Conservation (phyloP, 2,797 vertebrate species). For the Amblyraja radiata region DNA sequence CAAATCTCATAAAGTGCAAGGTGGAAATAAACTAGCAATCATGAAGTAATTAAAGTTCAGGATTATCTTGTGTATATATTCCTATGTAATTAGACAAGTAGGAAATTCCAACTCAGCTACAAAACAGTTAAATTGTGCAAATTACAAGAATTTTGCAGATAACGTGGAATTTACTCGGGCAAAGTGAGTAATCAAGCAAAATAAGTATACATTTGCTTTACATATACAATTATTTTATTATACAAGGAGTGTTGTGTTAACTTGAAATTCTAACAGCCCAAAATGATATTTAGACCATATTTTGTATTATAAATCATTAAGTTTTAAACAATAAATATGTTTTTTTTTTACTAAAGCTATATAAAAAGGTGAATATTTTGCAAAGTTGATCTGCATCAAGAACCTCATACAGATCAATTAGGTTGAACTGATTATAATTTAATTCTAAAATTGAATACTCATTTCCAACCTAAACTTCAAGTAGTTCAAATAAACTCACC, state of each 20-base stretch:
- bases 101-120: not conserved
- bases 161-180: not conserved
- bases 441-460: not conserved
- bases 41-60: conserved; percentile 6
- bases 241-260: not conserved
- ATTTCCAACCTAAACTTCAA: not conserved
- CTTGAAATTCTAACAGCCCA: too few relatives aligned
- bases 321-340: too few relatives aligned
- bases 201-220: not conserved
- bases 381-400: not conserved
- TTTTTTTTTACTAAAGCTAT: too few relatives aligned
- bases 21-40: not conserved
- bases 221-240: not conserved
- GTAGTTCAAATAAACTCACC: conserved; percentile 63
- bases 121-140: not conserved
- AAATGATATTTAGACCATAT: too few relatives aligned
- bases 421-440: not conserved
- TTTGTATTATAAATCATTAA: too few relatives aligned
- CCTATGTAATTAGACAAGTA: too few relatives aligned
- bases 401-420: not conserved
- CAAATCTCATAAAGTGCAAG: not conserved
- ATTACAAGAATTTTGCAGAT: not conserved
- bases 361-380: not conserved
- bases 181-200: not conserved
- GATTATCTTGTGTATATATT: not conserved